Conservation (phyloP, 2,888 invertebrate genomes). For the Gastrophysa polygoni region DNA sequence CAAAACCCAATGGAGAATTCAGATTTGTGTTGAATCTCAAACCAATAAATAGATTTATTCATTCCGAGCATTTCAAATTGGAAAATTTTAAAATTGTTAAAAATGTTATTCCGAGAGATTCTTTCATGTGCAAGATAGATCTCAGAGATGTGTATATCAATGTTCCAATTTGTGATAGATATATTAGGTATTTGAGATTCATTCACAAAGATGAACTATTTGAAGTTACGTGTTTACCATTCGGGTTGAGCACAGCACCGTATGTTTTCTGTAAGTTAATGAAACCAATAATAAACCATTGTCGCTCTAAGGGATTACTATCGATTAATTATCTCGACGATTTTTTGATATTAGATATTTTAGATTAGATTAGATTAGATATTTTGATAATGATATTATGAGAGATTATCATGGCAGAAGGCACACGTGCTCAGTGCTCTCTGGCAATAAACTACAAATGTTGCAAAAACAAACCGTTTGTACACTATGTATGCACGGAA, state of each 20-base stretch:
- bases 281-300: slow-evolving; percentile 24
- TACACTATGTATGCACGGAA: too few relatives aligned
- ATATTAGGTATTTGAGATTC: slow-evolving; percentile 29
- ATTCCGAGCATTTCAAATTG: slow-evolving; percentile 20
- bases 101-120: slow-evolving; percentile 9
- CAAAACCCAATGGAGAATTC: background rate
- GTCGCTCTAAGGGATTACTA: slow-evolving; percentile 19
- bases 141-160: slow-evolving; percentile 27
- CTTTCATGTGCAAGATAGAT: slow-evolving; percentile 20
- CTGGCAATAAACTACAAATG: too few relatives aligned
- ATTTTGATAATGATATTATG: too few relatives aligned
- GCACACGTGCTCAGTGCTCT: too few relatives aligned
- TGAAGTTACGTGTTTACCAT: slow-evolving; percentile 28
- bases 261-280: slow-evolving; percentile 30
- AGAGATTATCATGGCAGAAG: too few relatives aligned
- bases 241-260: slow-evolving; percentile 28
- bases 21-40: slow-evolving; percentile 15
- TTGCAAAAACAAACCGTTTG: too few relatives aligned
- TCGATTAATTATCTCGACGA: slow-evolving; percentile 32
- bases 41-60: slow-evolving; percentile 3
- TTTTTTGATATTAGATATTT: slow-evolving; percentile 22
- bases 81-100: slow-evolving; percentile 17
- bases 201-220: slow-evolving; percentile 13
- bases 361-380: too few relatives aligned
- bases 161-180: slow-evolving; percentile 15